Conservation (phyloP, 2,888 invertebrate genomes). For the Cantharis nigra region DNA sequence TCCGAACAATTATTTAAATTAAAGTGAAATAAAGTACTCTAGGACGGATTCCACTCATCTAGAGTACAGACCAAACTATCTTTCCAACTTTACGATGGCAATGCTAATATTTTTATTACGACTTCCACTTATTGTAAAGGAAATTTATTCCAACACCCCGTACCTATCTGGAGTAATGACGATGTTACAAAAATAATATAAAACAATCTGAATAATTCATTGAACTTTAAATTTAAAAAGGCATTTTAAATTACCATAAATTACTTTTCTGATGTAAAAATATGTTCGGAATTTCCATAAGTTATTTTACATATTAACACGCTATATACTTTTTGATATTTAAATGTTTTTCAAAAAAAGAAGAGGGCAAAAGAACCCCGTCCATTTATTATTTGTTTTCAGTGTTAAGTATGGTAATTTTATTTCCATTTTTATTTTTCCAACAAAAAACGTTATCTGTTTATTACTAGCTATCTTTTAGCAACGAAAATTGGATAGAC, state of each 20-base stretch:
- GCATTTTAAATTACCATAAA: slow-evolving; percentile 3
- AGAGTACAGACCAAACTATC: neutral
- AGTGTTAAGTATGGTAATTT: neutral
- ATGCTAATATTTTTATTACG: neutral
- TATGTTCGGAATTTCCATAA: neutral
- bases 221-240: slow-evolving; percentile 1
- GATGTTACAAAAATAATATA: neutral
- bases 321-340: neutral
- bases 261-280: neutral
- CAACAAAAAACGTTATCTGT: neutral
- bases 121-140: neutral
- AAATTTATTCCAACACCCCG: neutral
- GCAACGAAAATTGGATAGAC: neutral
- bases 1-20: neutral
- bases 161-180: neutral
- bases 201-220: neutral
- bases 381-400: neutral
- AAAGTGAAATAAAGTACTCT: neutral
- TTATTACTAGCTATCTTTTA: neutral
- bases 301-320: neutral
- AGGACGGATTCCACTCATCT: neutral
- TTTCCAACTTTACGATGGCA: neutral
- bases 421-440: neutral
- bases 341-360: neutral
- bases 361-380: neutral